A percentile compares a stretch with the other conserved stretches of the same genome.
phyloP scores from a whole-genome alignment of 2,888 invertebrate genomes.

The Meiosimyza decipiens region DNA sequence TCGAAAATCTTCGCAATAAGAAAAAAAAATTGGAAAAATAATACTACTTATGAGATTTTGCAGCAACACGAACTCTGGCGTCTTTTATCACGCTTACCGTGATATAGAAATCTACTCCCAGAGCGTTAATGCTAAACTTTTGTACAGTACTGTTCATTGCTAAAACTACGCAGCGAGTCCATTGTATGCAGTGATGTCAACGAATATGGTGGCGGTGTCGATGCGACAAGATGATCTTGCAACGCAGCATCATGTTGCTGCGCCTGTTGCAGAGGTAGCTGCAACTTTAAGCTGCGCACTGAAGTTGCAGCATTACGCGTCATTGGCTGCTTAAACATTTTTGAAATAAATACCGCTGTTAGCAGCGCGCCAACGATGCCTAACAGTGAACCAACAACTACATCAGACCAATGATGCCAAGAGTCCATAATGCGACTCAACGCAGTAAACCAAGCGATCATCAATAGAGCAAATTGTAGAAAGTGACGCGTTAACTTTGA shows the following conservation, averaged over 20 bases:
- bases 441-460: conserved; percentile 60
- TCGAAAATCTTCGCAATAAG: no score
- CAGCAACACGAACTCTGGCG: neutral
- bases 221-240: conserved; percentile 51
- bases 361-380: conserved; percentile 54
- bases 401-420: conserved; percentile 64
- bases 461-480: conserved; percentile 71
- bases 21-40: no score
- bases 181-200: conserved; percentile 17
- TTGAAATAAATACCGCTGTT: conserved; percentile 52
- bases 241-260: conserved; percentile 48
- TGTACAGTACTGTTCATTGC: conserved; percentile 56
- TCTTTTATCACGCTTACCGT: neutral
- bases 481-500: conserved; percentile 83
- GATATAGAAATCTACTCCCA: neutral
- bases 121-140: conserved; percentile 49
- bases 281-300: neutral
- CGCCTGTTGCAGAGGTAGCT: neutral
- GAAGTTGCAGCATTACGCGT: conserved; percentile 8
- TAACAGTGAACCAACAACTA: conserved; percentile 52
- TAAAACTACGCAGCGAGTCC: conserved; percentile 33
- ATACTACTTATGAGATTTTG: no score
- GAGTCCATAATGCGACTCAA: conserved; percentile 57
- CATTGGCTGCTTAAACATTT: conserved; percentile 29
- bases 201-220: conserved; percentile 56